phyloP scores from a whole-genome alignment of 2,888 invertebrate genomes.

The Mythimna albipuncta region DNA sequence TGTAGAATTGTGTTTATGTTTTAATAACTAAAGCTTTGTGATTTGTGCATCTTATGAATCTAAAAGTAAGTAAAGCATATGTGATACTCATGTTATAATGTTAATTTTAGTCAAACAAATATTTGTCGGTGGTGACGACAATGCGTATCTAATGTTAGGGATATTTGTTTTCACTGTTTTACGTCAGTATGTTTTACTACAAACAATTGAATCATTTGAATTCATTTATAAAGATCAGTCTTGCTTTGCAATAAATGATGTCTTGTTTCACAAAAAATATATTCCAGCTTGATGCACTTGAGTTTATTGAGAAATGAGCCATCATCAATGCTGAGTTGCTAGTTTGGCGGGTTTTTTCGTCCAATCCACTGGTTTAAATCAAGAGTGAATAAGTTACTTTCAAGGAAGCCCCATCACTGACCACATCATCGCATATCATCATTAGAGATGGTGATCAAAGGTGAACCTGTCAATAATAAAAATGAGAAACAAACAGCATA shows the following conservation, averaged over 20 bases:
- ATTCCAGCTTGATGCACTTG: too few relatives aligned
- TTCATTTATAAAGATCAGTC: neutral
- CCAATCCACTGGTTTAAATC: too few relatives aligned
- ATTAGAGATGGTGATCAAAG: too few relatives aligned
- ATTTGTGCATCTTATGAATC: neutral
- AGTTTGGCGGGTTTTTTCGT: too few relatives aligned
- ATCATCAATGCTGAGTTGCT: too few relatives aligned
- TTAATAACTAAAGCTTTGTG: conserved; percentile 8
- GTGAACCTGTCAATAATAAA: too few relatives aligned
- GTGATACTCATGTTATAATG: conserved; percentile 44
- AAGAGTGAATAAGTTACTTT: too few relatives aligned
- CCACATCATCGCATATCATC: too few relatives aligned
- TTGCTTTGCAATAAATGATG: neutral
- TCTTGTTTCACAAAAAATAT: neutral
- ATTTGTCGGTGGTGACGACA: conserved; percentile 18
- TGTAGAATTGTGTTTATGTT: conserved; percentile 75
- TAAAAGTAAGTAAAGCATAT: conserved; percentile 17
- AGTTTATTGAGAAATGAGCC: too few relatives aligned
- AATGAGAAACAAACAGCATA: neutral
- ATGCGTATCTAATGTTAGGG: neutral
- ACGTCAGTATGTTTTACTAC: conserved; percentile 9
- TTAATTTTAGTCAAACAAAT: conserved; percentile 22
- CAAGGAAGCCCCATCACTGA: too few relatives aligned
- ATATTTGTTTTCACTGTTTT: conserved; percentile 7
- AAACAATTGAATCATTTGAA: conserved; percentile 22